A percentile compares a stretch with the other conserved stretches of the same genome.
Evolutionary conservation across 92 coral and sea anemone species (phyloP).

Genomic region (Metridium senile): DNA sequence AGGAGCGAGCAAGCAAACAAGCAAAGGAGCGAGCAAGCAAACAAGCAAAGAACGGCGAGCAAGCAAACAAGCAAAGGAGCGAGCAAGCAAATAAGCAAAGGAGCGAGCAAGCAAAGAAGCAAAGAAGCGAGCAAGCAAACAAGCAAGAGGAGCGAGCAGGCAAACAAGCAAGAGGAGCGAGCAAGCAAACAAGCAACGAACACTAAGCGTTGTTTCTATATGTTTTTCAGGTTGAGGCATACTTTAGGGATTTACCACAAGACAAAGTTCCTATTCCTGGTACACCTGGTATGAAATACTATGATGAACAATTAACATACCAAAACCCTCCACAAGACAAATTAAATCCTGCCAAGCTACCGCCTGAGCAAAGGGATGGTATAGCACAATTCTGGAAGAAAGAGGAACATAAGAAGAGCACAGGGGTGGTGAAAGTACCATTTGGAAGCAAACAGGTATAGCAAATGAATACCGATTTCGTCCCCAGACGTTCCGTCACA

Average conservation of each 20-base stretch:
- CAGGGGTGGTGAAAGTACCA: constrained; percentile 76
- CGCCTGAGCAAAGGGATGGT: constrained; percentile 75
- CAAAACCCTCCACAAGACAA: constrained; percentile 84
- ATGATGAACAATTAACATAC: constrained; percentile 58
- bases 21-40: too few species aligned
- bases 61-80: too few species aligned
- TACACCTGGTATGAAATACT: constrained; percentile 66
- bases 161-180: too few species aligned
- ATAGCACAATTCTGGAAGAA: constrained; percentile 80
- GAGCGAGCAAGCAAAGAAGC: too few species aligned
- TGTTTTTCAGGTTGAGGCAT: constrained; percentile 60
- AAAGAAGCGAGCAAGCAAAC: too few species aligned
- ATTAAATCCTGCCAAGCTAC: constrained; percentile 57
- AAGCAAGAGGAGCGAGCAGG: too few species aligned
- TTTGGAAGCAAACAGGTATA: constrained; percentile 79
- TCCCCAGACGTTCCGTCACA: too few species aligned
- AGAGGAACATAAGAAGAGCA: constrained; percentile 70
- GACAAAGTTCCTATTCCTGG: constrained; percentile 72
- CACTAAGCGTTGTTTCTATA: not conserved
- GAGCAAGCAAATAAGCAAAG: too few species aligned
- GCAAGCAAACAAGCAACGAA: too few species aligned
- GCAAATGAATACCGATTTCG: too few species aligned
- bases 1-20: too few species aligned
- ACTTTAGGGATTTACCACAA: constrained; percentile 74
- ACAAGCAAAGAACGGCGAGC: too few species aligned